Percentiles rank a stretch among this genome's conserved stretches.
Evolutionary conservation across 2,113 vertebrate genomes (phyloP).

Genomic region (Potamarius usumacintae): DNA sequence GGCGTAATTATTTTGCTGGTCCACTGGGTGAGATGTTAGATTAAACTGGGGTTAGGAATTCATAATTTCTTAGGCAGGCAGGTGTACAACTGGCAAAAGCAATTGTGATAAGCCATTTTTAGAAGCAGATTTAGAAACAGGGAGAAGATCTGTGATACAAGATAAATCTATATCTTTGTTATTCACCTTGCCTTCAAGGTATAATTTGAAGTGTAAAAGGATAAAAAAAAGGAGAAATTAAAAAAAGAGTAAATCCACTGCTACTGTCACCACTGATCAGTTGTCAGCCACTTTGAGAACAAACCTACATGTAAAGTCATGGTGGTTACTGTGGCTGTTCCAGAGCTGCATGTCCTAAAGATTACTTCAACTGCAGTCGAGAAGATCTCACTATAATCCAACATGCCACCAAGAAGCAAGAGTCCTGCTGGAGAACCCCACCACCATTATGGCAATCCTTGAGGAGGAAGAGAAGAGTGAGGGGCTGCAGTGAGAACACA

Average conservation of each 20-base stretch:
- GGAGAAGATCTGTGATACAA: background rate
- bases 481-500: conserved; percentile 18
- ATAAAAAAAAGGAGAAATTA: background rate
- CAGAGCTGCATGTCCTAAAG: background rate
- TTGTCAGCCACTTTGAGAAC: background rate
- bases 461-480: background rate
- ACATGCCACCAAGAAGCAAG: background rate
- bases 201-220: background rate
- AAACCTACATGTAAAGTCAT: background rate
- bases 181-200: background rate
- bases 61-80: background rate
- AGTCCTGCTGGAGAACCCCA: background rate
- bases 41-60: background rate
- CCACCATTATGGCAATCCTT: conserved; percentile 22
- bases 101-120: background rate
- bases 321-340: background rate
- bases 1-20: conserved; percentile 46
- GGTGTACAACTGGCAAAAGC: background rate
- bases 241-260: background rate
- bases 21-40: conserved; percentile 10
- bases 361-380: background rate
- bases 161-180: background rate
- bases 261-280: background rate
- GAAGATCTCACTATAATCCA: background rate
- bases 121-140: background rate